phyloP scores from a whole-genome alignment of 92 coral and sea anemone genomes.

The Epizoanthus rinbou region DNA sequence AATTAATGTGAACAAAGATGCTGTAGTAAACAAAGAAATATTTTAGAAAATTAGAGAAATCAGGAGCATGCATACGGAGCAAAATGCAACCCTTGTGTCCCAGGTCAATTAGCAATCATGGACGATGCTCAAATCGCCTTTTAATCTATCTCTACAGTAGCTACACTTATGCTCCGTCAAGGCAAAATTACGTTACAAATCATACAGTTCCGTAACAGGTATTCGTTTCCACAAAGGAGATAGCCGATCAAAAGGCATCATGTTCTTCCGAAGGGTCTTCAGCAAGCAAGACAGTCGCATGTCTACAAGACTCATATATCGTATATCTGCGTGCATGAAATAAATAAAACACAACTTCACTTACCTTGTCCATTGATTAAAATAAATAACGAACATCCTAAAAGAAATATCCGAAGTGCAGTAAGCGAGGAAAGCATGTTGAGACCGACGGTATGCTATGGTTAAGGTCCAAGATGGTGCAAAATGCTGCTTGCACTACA shows the following conservation, averaged over 20 bases:
- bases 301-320: too few relatives aligned
- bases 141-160: background rate
- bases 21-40: background rate
- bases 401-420: constrained; percentile 24
- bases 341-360: constrained; percentile 12
- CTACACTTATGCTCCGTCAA: background rate
- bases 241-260: background rate
- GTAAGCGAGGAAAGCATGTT: constrained; percentile 28
- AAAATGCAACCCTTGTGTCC: background rate
- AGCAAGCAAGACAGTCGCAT: background rate
- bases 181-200: background rate
- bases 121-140: constrained; percentile 19
- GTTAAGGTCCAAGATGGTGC: constrained; percentile 48
- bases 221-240: background rate
- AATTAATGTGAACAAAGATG: background rate
- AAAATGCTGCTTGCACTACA: constrained; percentile 47
- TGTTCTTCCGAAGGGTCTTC: background rate
- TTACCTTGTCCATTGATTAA: constrained; percentile 30
- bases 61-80: background rate
- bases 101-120: constrained; percentile 10
- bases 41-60: background rate
- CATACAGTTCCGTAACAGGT: background rate
- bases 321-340: background rate
- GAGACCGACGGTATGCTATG: constrained; percentile 28
- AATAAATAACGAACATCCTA: constrained; percentile 41